phyloP scores from a whole-genome alignment of 92 coral and sea anemone species.

The Meandrina meandrites region DNA sequence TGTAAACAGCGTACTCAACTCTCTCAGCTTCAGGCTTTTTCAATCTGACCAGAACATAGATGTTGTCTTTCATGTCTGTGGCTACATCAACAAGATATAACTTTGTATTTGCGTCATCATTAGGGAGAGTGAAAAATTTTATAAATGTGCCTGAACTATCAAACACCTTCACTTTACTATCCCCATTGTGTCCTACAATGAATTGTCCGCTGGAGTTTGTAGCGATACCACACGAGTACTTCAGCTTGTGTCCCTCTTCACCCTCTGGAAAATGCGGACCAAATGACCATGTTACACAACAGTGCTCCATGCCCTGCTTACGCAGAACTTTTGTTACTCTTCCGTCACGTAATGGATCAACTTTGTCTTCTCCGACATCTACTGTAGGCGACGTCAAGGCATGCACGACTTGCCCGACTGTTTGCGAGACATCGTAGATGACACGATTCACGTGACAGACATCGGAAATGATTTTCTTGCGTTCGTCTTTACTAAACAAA shows the following conservation, averaged over 20 bases:
- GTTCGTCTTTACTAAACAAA: background rate
- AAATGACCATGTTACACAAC: slow-evolving; percentile 5
- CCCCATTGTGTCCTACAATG: no score
- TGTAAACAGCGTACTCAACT: background rate
- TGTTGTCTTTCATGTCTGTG: background rate
- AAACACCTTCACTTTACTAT: no score
- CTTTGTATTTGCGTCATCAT: background rate
- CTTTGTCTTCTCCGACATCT: background rate
- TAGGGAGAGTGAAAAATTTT: no score
- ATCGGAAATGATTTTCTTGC: slow-evolving; percentile 16
- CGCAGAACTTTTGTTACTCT: background rate
- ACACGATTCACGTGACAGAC: slow-evolving; percentile 35
- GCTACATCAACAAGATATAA: background rate
- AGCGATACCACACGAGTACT: slow-evolving; percentile 7
- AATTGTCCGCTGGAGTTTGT: no score
- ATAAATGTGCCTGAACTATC: no score
- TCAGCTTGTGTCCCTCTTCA: no score
- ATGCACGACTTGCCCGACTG: background rate
- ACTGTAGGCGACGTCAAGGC: slow-evolving; percentile 7
- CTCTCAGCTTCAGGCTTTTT: no score
- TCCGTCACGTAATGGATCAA: slow-evolving; percentile 21
- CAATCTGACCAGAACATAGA: no score
- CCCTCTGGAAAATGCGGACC: slow-evolving; percentile 15
- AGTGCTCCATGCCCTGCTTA: slow-evolving; percentile 5
- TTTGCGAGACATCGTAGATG: slow-evolving; percentile 13